These are phyloP conservation scores for Petrocephalus microphthalmus DNA, from an alignment of 2,113 vertebrate genomes.

Conservation along the genomic window DNA sequence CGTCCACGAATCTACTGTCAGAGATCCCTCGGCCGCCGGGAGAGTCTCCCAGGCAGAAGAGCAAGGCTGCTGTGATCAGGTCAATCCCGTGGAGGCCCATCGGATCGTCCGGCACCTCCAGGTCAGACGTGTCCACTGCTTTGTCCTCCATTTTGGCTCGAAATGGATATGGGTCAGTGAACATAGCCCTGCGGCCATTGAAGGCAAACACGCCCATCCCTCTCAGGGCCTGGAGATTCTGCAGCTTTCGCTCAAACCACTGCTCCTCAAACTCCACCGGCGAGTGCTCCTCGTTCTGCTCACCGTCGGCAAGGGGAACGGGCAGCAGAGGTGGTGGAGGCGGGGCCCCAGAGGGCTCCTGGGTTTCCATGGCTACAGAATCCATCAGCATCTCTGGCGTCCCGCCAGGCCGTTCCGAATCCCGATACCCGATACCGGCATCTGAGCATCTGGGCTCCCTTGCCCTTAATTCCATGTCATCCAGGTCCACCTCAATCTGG, in stretches of 20 bases:
- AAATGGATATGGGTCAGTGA: constrained; percentile 60
- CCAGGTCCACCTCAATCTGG: constrained; percentile 37
- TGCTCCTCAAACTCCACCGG: constrained; percentile 55
- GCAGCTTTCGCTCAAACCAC: constrained; percentile 59
- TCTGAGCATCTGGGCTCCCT: constrained; percentile 48
- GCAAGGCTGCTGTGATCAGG: constrained; percentile 84
- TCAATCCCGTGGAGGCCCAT: constrained; percentile 92
- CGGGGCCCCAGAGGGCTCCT: constrained; percentile 44
- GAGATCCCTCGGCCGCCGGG: constrained; percentile 86
- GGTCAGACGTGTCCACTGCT: constrained; percentile 86
- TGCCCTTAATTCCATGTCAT: constrained; percentile 45
- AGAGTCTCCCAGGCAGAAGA: constrained; percentile 92
- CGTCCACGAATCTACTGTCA: constrained; percentile 77
- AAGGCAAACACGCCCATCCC: constrained; percentile 64
- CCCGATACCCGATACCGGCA: constrained; percentile 51
- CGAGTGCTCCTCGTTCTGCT: constrained; percentile 56
- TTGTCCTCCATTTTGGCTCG: constrained; percentile 79
- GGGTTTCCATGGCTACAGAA: constrained; percentile 51
- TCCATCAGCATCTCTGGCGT: constrained; percentile 44
- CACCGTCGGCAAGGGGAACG: constrained; percentile 39
- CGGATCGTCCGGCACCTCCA: constrained; percentile 82
- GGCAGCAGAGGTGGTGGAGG: constrained; percentile 43
- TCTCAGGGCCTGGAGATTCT: constrained; percentile 63
- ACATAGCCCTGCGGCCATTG: constrained; percentile 56
- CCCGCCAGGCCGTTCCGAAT: constrained; percentile 36